Conservation (phyloP, 1,140 invertebrate species). For the Papilio helenus region DNA sequence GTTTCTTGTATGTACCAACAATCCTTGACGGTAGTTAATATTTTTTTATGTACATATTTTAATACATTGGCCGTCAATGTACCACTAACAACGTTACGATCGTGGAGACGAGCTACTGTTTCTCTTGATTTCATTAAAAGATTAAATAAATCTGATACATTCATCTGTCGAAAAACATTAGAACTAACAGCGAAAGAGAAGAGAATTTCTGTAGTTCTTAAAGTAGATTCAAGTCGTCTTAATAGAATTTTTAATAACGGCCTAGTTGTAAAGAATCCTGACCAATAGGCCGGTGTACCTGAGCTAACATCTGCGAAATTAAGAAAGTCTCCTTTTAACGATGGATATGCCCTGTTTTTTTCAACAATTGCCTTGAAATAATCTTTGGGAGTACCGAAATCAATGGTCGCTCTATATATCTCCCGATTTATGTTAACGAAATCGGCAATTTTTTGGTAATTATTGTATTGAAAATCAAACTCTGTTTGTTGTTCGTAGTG, state of each 20-base stretch:
- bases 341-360: conserved; percentile 84
- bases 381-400: conserved; percentile 92
- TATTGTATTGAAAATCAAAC: conserved; percentile 93
- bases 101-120: conserved; percentile 79
- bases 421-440: conserved; percentile 89
- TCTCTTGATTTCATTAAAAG: conserved; percentile 87
- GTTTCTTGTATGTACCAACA: conserved; percentile 75
- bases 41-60: conserved; percentile 61
- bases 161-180: conserved; percentile 83
- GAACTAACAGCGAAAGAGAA: conserved; percentile 89
- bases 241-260: conserved; percentile 93
- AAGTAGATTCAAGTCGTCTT: conserved; percentile 89
- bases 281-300: conserved; percentile 93
- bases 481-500: conserved; percentile 89
- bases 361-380: conserved; percentile 89
- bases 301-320: conserved; percentile 94
- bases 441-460: conserved; percentile 90
- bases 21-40: conserved; percentile 60
- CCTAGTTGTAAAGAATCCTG: conserved; percentile 93
- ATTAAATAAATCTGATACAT: conserved; percentile 82
- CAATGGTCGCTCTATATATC: conserved; percentile 87
- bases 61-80: conserved; percentile 57
- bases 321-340: conserved; percentile 93
- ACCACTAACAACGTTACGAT: conserved; percentile 67
- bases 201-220: conserved; percentile 92